Conservation (phyloP, 2,113 vertebrate genomes). For the Dermatemys mawii region DNA sequence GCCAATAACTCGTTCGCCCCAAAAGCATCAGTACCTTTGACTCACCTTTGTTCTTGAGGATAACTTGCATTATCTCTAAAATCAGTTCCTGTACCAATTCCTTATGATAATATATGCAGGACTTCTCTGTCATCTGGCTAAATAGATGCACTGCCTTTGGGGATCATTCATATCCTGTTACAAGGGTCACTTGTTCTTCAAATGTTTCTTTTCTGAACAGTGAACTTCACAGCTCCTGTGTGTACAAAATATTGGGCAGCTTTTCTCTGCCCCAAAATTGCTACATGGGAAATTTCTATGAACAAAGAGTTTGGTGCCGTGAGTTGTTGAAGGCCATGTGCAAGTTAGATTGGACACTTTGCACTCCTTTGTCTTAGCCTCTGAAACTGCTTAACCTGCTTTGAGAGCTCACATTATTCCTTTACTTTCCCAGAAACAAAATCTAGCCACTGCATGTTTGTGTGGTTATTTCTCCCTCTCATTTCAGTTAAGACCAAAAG, state of each 20-base stretch:
- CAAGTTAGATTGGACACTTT: conserved; percentile 70
- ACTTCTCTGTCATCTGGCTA: conserved; percentile 67
- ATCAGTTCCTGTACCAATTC: conserved; percentile 62
- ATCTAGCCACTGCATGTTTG: conserved; percentile 54
- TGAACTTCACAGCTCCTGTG: conserved; percentile 64
- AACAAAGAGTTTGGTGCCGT: conserved; percentile 67
- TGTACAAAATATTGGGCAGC: conserved; percentile 72
- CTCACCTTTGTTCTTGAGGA: conserved; percentile 70
- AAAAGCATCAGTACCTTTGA: conserved; percentile 55
- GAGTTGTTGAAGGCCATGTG: conserved; percentile 69
- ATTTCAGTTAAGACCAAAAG: conserved; percentile 61
- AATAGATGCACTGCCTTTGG: conserved; percentile 70
- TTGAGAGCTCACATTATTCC: conserved; percentile 66
- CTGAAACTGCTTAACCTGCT: conserved; percentile 74
- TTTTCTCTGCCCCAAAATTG: conserved; percentile 67
- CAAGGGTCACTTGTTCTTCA: conserved; percentile 76
- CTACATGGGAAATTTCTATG: conserved; percentile 75
- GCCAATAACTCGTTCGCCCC: not conserved
- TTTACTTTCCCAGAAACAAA: conserved; percentile 73
- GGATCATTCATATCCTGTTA: conserved; percentile 75
- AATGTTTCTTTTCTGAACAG: conserved; percentile 70
- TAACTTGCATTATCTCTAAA: conserved; percentile 66
- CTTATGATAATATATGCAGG: conserved; percentile 67
- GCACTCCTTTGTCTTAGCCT: conserved; percentile 67
- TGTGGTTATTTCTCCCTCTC: conserved; percentile 38